Conservation (phyloP, 1,140 invertebrate species). For the Eupristina koningsbergeri region DNA sequence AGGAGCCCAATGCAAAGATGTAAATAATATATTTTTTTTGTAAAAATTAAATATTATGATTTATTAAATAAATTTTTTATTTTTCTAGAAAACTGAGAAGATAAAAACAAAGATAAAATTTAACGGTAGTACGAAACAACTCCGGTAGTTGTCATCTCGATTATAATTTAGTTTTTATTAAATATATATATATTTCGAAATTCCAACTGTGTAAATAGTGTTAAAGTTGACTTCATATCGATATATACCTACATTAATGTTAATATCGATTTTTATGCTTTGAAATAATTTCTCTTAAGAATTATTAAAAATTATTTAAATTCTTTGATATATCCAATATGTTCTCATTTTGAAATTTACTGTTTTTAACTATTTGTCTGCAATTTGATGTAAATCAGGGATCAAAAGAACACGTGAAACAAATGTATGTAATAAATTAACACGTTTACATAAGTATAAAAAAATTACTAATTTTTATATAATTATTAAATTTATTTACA, state of each 20-base stretch:
- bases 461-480: neutral
- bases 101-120: neutral
- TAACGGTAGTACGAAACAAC: conserved; percentile 1
- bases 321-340: conserved; percentile 26
- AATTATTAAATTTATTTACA: neutral
- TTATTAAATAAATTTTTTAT: neutral
- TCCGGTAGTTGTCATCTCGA: conserved; percentile 26
- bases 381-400: neutral
- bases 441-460: neutral
- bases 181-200: conserved; percentile 13
- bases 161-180: neutral
- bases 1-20: conserved; percentile 60
- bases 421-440: conserved; percentile 16
- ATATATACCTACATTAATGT: conserved; percentile 21
- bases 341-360: neutral
- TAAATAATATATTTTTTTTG: conserved; percentile 49
- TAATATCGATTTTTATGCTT: conserved; percentile 15
- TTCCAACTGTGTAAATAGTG: conserved; percentile 38
- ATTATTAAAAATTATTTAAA: conserved; percentile 2
- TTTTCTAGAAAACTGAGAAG: conserved; percentile 51
- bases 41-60: neutral
- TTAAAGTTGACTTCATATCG: conserved; percentile 17
- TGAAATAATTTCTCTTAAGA: neutral
- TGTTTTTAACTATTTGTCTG: conserved; percentile 9
- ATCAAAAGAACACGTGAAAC: conserved; percentile 9